phyloP scores from a whole-genome alignment of 2,888 invertebrate species.

The Adelognathus sp. region DNA sequence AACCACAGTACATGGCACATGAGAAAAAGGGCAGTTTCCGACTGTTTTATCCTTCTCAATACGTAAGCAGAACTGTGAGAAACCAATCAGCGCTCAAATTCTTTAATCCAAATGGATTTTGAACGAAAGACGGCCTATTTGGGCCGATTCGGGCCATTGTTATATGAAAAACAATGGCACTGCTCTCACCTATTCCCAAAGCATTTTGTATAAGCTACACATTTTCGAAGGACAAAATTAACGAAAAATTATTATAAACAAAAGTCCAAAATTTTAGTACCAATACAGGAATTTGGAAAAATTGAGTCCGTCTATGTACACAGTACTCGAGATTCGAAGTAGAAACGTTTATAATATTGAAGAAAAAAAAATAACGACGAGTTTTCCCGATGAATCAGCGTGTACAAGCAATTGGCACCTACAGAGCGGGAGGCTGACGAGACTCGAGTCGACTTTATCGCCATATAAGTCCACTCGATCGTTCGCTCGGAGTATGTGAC shows the following conservation, averaged over 20 bases:
- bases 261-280: no score
- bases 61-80: not conserved
- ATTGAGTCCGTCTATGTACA: not conserved
- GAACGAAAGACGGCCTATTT: no score
- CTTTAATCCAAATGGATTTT: no score
- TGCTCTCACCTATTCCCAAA: no score
- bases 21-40: no score
- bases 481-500: not conserved
- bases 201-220: no score
- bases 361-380: not conserved
- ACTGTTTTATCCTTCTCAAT: not conserved
- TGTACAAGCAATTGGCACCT: not conserved
- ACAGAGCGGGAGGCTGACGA: not conserved
- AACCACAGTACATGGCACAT: no score
- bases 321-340: not conserved
- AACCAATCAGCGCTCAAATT: no score
- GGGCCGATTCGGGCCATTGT: no score
- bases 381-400: not conserved
- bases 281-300: not conserved
- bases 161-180: no score
- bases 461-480: conserved; percentile 5
- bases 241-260: no score
- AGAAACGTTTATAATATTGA: not conserved
- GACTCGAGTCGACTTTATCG: not conserved
- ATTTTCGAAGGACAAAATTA: no score